These are phyloP conservation scores for Zaprionus nigranus DNA, from an alignment of 1,140 invertebrate genomes.

Conservation along the genomic window DNA sequence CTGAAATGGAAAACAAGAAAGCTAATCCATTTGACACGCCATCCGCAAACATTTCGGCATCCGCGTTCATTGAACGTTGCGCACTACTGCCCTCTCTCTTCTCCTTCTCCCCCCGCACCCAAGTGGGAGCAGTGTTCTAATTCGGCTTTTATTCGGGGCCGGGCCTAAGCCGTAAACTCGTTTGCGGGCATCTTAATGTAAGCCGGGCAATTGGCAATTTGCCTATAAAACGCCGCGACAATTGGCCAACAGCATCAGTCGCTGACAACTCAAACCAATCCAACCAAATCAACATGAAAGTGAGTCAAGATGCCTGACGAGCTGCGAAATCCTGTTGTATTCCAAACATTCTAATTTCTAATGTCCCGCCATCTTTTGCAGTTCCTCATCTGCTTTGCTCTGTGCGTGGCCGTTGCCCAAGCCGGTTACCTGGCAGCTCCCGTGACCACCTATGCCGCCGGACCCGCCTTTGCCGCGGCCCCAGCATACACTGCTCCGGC, in stretches of 20 bases:
- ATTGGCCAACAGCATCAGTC: slow-evolving; percentile 70
- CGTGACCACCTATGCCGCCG: slow-evolving; percentile 60
- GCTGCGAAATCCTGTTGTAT: not conserved
- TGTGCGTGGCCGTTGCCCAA: slow-evolving; percentile 73
- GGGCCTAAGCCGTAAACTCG: slow-evolving; percentile 70
- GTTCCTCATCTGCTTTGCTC: slow-evolving; percentile 78
- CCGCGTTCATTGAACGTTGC: slow-evolving; percentile 79
- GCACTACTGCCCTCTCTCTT: slow-evolving; percentile 15
- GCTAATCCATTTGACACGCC: slow-evolving; percentile 78
- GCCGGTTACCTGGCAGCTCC: slow-evolving; percentile 67
- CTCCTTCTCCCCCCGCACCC: slow-evolving; percentile 44
- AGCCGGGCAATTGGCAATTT: slow-evolving; percentile 30
- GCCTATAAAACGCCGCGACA: slow-evolving; percentile 62
- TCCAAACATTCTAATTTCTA: not conserved
- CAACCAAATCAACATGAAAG: slow-evolving; percentile 67
- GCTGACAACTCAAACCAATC: slow-evolving; percentile 51
- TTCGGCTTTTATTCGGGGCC: slow-evolving; percentile 52
- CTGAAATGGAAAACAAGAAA: slow-evolving; percentile 45
- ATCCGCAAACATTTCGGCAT: slow-evolving; percentile 64
- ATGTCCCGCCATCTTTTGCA: slow-evolving; percentile 25
- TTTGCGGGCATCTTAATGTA: slow-evolving; percentile 39
- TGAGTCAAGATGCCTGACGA: slow-evolving; percentile 17
- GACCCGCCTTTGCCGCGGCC: slow-evolving; percentile 58
- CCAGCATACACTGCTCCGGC: slow-evolving; percentile 39
- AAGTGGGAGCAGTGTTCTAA: slow-evolving; percentile 58